Conservation (phyloP, 2,113 vertebrate species). For the Anser brachyrhynchus region DNA sequence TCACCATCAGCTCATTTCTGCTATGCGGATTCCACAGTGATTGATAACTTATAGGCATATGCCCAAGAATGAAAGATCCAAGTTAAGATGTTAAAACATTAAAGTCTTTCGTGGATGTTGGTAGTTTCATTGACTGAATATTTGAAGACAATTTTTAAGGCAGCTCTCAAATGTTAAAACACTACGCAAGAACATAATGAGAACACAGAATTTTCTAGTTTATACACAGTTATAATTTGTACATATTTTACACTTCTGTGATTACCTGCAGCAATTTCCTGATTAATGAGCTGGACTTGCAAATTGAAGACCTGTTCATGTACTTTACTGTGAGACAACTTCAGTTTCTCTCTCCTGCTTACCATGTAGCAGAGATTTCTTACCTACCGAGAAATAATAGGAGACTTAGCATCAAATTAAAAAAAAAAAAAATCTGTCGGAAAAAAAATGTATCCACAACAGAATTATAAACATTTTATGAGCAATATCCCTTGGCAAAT, state of each 20-base stretch:
- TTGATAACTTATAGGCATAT: background rate
- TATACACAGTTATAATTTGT: background rate
- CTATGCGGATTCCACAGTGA: background rate
- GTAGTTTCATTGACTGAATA: background rate
- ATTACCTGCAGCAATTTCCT: conserved; percentile 86
- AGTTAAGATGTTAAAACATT: background rate
- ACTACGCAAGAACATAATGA: background rate
- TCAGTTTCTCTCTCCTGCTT: conserved; percentile 96
- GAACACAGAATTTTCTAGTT: background rate
- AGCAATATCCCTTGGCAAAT: background rate
- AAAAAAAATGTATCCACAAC: background rate
- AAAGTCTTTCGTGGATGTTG: background rate
- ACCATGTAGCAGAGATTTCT: conserved; percentile 99
- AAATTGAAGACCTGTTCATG: conserved; percentile 97
- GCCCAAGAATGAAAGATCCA: background rate
- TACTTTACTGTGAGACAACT: conserved; percentile 91
- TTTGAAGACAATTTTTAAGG: background rate
- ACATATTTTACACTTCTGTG: background rate
- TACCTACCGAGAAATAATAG: conserved; percentile 79
- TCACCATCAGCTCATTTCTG: background rate
- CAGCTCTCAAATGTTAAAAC: background rate
- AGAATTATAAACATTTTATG: background rate
- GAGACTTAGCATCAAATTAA: background rate
- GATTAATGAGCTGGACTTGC: conserved; percentile 90
- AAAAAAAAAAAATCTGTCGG: background rate